Evolutionary conservation across 1,140 invertebrate genomes (phyloP), one percentile per base, ranked within the genome.

Genomic region (Drosophila oshimai): DNA sequence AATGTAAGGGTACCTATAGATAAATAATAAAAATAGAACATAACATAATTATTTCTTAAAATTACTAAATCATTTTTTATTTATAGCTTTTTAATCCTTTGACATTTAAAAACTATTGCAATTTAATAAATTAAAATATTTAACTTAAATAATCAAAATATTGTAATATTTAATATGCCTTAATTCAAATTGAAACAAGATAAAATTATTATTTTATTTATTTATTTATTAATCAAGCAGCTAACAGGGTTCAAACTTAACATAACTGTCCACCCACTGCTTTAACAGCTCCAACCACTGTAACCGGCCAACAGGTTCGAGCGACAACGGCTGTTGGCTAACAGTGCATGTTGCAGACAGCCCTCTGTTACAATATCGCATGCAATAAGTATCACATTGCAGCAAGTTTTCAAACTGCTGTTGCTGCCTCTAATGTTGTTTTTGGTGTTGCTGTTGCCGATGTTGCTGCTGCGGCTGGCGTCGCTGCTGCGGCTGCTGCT

Each of bases 261-360:
- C 37, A 39, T 45, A 17, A 31, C 18, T 6, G 6, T 0, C 4
- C n/a, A 4, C 24, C 29, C 17, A 36, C 54, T 62, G 33, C 41
- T 29, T 60, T 26, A 60, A 49, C 70, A 72, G 42, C 6, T 51
- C 57, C 6, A 20, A 31, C 73, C 22, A 12, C n/a, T n/a, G n/a
- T n/a, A 72, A 72, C 68, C 64, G 45, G 47, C 51, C 57, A 68
- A 75, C 80, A 75, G 51, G 65, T 75, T 79, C 68, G 75, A 60
- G n/a, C 6, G 18, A 1, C 10, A 37, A 41, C 24, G 51, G 47
- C 51, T 54, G 71, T 50, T 47, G 6, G 7, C 6, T 41, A 44
- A 55, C 68, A 78, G 18, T 4, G 7, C 39, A 5, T 53, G 28
- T 60, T 60, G 42, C 22, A 34, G 10, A 3, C 18, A 18, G 39